These are phyloP conservation scores for Epinotia demarniana DNA, from an alignment of 2,888 invertebrate species.

Conservation along the genomic window DNA sequence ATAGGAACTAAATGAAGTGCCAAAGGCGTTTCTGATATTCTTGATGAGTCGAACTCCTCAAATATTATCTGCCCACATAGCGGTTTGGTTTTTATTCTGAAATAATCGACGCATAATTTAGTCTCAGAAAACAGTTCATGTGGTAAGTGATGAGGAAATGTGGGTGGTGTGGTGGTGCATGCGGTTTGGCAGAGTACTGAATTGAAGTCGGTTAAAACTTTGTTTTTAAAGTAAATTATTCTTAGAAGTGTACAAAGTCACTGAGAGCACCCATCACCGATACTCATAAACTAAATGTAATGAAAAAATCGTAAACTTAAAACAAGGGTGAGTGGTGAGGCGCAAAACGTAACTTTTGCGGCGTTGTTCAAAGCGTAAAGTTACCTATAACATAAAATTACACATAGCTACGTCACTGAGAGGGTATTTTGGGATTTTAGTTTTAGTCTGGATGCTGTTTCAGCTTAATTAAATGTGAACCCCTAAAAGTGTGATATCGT, in stretches of 20 bases:
- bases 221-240: background rate
- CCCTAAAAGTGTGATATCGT: slow-evolving; percentile 1
- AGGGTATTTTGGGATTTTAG: slow-evolving; percentile 33
- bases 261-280: slow-evolving; percentile 60
- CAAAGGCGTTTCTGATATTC: too few relatives aligned
- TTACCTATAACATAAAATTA: slow-evolving; percentile 48
- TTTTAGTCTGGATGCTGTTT: slow-evolving; percentile 10
- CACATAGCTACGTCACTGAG: slow-evolving; percentile 36
- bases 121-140: too few relatives aligned
- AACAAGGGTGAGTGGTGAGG: slow-evolving; percentile 66
- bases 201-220: too few relatives aligned
- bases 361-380: slow-evolving; percentile 53
- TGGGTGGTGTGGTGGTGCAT: too few relatives aligned
- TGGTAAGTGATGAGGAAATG: too few relatives aligned
- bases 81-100: too few relatives aligned
- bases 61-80: too few relatives aligned
- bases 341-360: slow-evolving; percentile 76
- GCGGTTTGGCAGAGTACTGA: too few relatives aligned
- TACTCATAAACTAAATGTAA: slow-evolving; percentile 78
- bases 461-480: background rate
- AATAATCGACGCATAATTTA: too few relatives aligned
- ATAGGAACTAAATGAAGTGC: too few relatives aligned
- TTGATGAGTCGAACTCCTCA: too few relatives aligned
- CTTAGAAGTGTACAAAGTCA: background rate
- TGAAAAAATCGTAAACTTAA: slow-evolving; percentile 76